These are phyloP conservation scores for Neodon shergylaensis DNA, from an alignment of 2,113 vertebrate species.

Conservation along the genomic window DNA sequence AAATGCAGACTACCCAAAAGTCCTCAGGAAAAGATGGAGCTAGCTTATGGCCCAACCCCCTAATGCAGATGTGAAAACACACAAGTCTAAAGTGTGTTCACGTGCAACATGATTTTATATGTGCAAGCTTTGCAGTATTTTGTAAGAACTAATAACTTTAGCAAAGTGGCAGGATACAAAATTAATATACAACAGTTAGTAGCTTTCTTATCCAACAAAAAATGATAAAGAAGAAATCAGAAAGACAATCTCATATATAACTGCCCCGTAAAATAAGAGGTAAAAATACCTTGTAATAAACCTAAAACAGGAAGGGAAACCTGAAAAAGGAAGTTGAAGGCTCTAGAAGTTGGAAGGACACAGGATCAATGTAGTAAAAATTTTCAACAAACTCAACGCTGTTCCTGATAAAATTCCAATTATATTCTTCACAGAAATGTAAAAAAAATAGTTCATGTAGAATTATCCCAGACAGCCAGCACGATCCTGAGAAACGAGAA, in stretches of 20 bases:
- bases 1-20: conserved; percentile 16
- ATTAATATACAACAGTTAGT: not conserved
- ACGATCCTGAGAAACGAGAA: too few relatives aligned
- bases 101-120: not conserved
- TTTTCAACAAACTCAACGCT: too few relatives aligned
- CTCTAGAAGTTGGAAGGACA: not conserved
- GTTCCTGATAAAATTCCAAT: not conserved
- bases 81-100: not conserved
- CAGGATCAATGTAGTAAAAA: not conserved
- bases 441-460: not conserved
- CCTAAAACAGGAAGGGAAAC: not conserved
- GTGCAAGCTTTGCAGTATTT: not conserved
- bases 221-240: not conserved
- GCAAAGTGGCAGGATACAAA: not conserved
- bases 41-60: not conserved
- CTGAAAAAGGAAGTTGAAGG: not conserved
- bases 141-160: not conserved
- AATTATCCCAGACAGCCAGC: not conserved
- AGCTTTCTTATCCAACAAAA: not conserved
- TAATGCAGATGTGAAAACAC: not conserved
- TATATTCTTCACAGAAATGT: not conserved
- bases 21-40: not conserved
- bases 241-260: not conserved
- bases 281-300: not conserved
- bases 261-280: not conserved